phyloP scores from a whole-genome alignment of 2,797 vertebrate species.

The Odontamblyopus rebecca region DNA sequence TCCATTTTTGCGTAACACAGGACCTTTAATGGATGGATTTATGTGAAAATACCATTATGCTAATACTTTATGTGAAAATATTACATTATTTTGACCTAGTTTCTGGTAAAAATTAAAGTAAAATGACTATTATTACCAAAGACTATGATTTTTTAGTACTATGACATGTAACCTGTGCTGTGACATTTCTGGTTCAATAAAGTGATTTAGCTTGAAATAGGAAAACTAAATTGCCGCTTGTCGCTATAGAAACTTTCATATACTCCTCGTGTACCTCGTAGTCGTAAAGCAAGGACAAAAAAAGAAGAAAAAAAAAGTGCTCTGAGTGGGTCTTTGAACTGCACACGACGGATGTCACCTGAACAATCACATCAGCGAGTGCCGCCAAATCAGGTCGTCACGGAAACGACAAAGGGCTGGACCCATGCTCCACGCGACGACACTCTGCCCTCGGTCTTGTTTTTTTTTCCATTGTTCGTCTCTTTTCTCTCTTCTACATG shows the following conservation, averaged over 20 bases:
- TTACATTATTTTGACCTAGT: too few relatives aligned
- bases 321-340: slow-evolving; percentile 53
- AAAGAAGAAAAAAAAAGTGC: slow-evolving; percentile 7
- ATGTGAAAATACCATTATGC: too few relatives aligned
- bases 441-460: slow-evolving; percentile 57
- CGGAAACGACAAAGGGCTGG: slow-evolving; percentile 76
- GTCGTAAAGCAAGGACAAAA: slow-evolving; percentile 6
- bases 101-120: too few relatives aligned
- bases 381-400: slow-evolving; percentile 77
- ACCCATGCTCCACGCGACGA: slow-evolving; percentile 61
- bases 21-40: too few relatives aligned
- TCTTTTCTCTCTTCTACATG: slow-evolving; percentile 21
- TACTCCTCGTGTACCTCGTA: too few relatives aligned
- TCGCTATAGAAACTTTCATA: neutral
- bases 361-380: slow-evolving; percentile 73
- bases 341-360: slow-evolving; percentile 60
- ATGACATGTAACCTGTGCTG: too few relatives aligned
- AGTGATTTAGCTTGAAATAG: too few relatives aligned
- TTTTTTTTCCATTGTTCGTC: slow-evolving; percentile 10
- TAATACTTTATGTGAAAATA: too few relatives aligned
- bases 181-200: too few relatives aligned
- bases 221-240: neutral
- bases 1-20: too few relatives aligned
- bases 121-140: too few relatives aligned
- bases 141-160: too few relatives aligned